These are phyloP conservation scores for Lymantria monacha DNA, from an alignment of 2,888 invertebrate species.

Conservation along the genomic window DNA sequence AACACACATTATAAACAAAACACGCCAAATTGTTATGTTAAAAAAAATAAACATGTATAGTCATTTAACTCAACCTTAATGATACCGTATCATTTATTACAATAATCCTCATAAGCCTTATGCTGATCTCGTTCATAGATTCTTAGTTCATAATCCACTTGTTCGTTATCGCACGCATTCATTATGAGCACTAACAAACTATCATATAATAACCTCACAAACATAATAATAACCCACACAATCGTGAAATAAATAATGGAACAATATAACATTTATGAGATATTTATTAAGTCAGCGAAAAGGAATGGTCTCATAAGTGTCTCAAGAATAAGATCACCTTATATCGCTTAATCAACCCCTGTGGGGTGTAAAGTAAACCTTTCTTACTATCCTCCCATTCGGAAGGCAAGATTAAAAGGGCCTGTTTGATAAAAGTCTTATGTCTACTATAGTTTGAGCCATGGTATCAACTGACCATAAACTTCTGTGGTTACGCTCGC, in stretches of 20 bases:
- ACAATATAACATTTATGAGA: conserved; percentile 44
- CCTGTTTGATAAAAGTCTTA: conserved; percentile 64
- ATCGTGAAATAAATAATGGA: conserved; percentile 30
- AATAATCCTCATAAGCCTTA: background rate
- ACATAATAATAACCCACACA: background rate
- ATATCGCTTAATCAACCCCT: conserved; percentile 62
- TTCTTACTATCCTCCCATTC: conserved; percentile 49
- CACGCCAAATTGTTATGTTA: no score
- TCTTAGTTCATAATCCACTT: background rate
- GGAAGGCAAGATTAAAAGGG: conserved; percentile 78
- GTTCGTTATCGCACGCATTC: background rate
- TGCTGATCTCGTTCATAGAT: background rate
- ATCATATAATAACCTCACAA: no score
- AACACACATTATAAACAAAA: no score
- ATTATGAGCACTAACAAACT: background rate
- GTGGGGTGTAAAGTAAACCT: conserved; percentile 57
- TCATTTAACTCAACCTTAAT: no score
- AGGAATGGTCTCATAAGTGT: conserved; percentile 51
- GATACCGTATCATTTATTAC: no score
- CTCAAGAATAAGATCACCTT: conserved; percentile 57
- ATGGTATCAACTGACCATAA: conserved; percentile 11
- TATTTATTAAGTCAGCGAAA: conserved; percentile 47
- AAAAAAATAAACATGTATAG: no score
- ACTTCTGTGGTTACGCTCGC: conserved; percentile 1
- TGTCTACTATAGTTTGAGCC: conserved; percentile 49